A percentile compares a stretch with the other conserved stretches of the same genome.
These are phyloP conservation scores for Drosophila serrata DNA, from an alignment of 1,140 invertebrate species.

Conservation along the genomic window DNA sequence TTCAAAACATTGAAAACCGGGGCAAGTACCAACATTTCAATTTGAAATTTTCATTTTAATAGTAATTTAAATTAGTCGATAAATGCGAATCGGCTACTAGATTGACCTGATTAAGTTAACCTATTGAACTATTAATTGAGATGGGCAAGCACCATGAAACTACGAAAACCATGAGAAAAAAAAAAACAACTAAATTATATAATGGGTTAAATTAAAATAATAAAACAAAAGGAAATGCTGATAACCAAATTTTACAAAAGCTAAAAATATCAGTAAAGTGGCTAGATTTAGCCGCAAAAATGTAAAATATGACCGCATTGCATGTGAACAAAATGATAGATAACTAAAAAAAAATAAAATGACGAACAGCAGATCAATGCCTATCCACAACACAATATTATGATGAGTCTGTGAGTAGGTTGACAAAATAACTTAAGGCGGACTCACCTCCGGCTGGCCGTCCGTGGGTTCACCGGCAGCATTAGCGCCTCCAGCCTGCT, in stretches of 20 bases:
- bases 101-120: background rate
- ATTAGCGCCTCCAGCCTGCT: slow-evolving; percentile 68
- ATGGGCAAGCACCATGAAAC: background rate
- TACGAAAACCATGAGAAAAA: background rate
- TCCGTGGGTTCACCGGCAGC: slow-evolving; percentile 85
- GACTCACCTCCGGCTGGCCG: slow-evolving; percentile 86
- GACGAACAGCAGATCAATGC: slow-evolving; percentile 31
- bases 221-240: background rate
- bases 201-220: background rate
- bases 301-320: no score
- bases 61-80: slow-evolving; percentile 5
- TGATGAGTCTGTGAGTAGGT: slow-evolving; percentile 4
- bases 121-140: background rate
- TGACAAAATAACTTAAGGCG: background rate
- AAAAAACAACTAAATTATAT: background rate
- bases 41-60: slow-evolving; percentile 8
- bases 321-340: slow-evolving; percentile 1
- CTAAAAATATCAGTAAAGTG: background rate
- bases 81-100: background rate
- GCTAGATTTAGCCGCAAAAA: background rate
- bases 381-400: slow-evolving; percentile 37
- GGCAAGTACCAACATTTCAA: background rate
- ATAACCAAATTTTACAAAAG: background rate
- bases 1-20: slow-evolving; percentile 17
- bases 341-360: slow-evolving; percentile 5